Base-by-base conservation (phyloP, 2,797 vertebrate genomes). In the Paramormyrops hopkinsi region DNA sequence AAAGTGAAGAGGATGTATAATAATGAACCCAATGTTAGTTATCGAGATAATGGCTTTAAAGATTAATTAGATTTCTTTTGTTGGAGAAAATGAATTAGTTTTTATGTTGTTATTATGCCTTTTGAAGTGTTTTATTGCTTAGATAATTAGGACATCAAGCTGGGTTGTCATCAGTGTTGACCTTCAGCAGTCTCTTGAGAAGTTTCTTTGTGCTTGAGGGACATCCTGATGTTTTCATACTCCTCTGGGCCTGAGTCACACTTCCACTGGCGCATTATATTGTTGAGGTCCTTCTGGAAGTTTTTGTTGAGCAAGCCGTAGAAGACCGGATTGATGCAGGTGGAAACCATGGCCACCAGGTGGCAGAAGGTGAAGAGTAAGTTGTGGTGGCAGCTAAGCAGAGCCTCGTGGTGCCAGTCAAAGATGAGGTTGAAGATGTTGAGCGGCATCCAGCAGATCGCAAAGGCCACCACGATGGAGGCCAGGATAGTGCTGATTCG, bases 221-320 rank as follows among this genome's bases (percentile, higher is more conserved):
- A 97, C 97, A 97, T 97, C 87, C 97, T 96, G 89, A 97, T 96
- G 0, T 96, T 97, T 90, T 97, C 97, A 76, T 97, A 97, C 91
- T 97, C 97, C 14, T 97, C 96, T 29, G 97, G 95, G 37, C 88
- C 94, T 33, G 95, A 93, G 17, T 94, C 94, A 91, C 96, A 95
- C 91, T 97, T 94, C 91, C 97, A 97, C 88, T 97, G 96, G 76
- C 95, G 95, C 90, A 97, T 96, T 82, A 97, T 95, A 91, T 96
- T 94, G 54, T 96, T 96, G 91, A 97, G 92, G 90, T 97, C 97
- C 48, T 96, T 95, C 94, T 97, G 97, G 91, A 97, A 97, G 90
- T 97, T 97, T 92, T 97, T 97, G 92, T 97, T 97, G 73, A 97
- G 95, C 91, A 97, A 97, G 37, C 97, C 97, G 0, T 97, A 97